Evolutionary conservation across 2,113 vertebrate genomes (phyloP).

Genomic region (Strix aluco): DNA sequence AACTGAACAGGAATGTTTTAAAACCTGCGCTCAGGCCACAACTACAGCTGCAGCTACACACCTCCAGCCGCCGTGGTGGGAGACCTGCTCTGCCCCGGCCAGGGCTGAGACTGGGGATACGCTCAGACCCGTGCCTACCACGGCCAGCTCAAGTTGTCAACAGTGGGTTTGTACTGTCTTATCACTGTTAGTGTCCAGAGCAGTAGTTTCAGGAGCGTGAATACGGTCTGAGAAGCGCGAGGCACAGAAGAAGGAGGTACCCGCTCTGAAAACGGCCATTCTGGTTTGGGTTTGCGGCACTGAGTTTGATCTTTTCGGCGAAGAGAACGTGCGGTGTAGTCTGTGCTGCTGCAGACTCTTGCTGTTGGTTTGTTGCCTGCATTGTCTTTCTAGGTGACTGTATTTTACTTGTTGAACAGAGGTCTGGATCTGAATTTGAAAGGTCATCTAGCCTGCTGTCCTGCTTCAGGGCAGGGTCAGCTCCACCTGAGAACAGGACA

Average conservation of each 20-base stretch:
- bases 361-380: rapidly evolving
- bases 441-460: background rate
- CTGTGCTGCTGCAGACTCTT: background rate
- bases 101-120: rapidly evolving
- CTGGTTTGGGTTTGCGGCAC: background rate
- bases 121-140: rapidly evolving
- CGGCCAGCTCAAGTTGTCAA: rapidly evolving
- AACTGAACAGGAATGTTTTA: background rate
- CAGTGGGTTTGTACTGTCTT: background rate
- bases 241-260: background rate
- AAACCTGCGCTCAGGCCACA: background rate
- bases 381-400: rapidly evolving
- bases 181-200: rapidly evolving
- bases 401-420: background rate
- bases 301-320: rapidly evolving
- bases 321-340: rapidly evolving
- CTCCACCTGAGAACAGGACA: background rate
- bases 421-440: background rate
- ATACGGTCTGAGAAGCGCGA: rapidly evolving
- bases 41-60: background rate
- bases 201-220: rapidly evolving
- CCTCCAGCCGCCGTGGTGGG: background rate
- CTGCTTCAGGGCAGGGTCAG: background rate
- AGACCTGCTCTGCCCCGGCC: background rate
- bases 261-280: background rate